phyloP scores from a whole-genome alignment of 2,888 invertebrate species.

The Portevinia maculata region DNA sequence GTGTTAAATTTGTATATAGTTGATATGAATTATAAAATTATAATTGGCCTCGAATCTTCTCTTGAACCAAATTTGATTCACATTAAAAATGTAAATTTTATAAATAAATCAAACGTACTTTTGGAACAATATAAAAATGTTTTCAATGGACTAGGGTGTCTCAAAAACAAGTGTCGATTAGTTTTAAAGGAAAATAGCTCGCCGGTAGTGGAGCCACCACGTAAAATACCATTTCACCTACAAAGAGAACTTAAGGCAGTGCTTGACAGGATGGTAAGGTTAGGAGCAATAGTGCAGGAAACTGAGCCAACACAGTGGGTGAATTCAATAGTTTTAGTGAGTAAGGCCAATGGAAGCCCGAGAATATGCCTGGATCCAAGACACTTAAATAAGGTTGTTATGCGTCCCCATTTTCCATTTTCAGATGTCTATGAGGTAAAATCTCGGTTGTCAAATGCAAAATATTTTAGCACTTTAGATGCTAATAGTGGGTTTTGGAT shows the following conservation, averaged over 20 bases:
- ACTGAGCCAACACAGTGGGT: too few relatives aligned
- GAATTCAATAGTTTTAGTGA: too few relatives aligned
- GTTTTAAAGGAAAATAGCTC: constrained; percentile 13
- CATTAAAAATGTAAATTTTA: constrained; percentile 20
- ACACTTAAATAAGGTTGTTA: too few relatives aligned
- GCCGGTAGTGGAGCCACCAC: constrained; percentile 33
- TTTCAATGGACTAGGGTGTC: constrained; percentile 17
- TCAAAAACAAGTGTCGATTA: constrained; percentile 30
- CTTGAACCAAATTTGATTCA: constrained; percentile 29
- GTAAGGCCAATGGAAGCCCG: too few relatives aligned
- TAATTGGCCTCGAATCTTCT: constrained; percentile 26
- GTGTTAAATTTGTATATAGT: constrained; percentile 22
- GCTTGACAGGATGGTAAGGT: constrained; percentile 15
- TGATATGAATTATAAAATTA: constrained; percentile 19
- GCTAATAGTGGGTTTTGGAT: too few relatives aligned
- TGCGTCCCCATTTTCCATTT: too few relatives aligned
- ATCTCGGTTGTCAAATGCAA: neutral
- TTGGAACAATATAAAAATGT: too few relatives aligned
- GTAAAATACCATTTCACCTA: constrained; percentile 33
- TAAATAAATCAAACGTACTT: neutral
- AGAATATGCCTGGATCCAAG: too few relatives aligned
- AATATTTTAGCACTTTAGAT: too few relatives aligned
- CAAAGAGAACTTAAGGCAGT: constrained; percentile 10
- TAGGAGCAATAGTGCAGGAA: too few relatives aligned
- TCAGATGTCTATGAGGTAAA: too few relatives aligned